These are phyloP conservation scores for Choreutis nemorana DNA, from an alignment of 2,888 invertebrate species.

Conservation along the genomic window DNA sequence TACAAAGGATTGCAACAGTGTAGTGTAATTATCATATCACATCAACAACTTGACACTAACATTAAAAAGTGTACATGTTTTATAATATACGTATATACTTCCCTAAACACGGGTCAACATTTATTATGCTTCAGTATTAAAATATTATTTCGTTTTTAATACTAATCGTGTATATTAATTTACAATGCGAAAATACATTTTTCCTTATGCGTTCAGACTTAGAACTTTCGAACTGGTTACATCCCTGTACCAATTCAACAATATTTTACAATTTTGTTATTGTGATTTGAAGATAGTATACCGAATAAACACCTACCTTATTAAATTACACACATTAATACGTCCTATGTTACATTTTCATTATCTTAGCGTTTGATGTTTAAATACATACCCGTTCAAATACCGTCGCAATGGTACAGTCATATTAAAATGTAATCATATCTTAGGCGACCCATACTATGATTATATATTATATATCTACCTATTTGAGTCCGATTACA, in stretches of 20 bases:
- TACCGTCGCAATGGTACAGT: too few species aligned
- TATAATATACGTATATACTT: slow-evolving; percentile 22
- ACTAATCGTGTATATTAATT: slow-evolving; percentile 57
- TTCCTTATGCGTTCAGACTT: slow-evolving; percentile 59
- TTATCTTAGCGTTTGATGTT: slow-evolving; percentile 7
- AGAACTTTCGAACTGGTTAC: slow-evolving; percentile 52
- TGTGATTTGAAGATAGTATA: slow-evolving; percentile 65
- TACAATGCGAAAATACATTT: slow-evolving; percentile 64
- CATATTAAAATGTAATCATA: too few species aligned
- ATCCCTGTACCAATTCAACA: slow-evolving; percentile 64
- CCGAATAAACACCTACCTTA: too few species aligned
- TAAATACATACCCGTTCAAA: slow-evolving; percentile 6
- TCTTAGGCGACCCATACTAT: too few species aligned
- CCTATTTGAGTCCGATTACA: too few species aligned
- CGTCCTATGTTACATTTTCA: slow-evolving; percentile 7
- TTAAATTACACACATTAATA: too few species aligned
- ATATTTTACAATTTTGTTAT: slow-evolving; percentile 55
- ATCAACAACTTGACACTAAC: slow-evolving; percentile 48
- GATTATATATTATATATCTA: too few species aligned
- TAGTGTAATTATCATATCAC: slow-evolving; percentile 40
- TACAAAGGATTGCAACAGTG: slow-evolving; percentile 44
- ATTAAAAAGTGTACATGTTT: slow-evolving; percentile 42
- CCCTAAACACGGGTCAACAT: slow-evolving; percentile 50
- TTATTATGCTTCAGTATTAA: slow-evolving; percentile 54
- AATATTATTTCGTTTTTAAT: slow-evolving; percentile 55